Conservation (phyloP, 1,140 invertebrate species). For the Ruditapes philippinarum region DNA sequence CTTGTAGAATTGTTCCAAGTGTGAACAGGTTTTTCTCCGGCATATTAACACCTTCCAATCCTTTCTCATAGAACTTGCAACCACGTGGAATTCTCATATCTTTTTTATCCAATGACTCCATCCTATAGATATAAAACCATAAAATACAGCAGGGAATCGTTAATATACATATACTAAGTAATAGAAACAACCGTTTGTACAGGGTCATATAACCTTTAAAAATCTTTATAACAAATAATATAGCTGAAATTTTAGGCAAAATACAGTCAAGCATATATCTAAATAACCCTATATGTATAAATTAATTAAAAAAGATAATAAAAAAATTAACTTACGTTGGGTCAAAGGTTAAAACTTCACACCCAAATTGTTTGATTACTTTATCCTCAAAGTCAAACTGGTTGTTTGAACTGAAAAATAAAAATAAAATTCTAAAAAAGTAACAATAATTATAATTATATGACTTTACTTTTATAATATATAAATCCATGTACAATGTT, state of each 20-base stretch:
- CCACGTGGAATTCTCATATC: background rate
- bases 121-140: background rate
- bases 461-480: no score
- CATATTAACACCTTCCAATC: background rate
- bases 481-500: no score
- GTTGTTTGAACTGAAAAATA: background rate
- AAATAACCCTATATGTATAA: no score
- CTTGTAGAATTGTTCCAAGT: background rate
- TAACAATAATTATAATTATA: no score
- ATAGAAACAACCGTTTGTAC: no score
- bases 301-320: no score
- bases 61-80: background rate
- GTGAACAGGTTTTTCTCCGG: background rate
- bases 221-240: no score
- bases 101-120: background rate
- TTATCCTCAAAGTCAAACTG: background rate
- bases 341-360: constrained; percentile 1
- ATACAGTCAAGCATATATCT: no score
- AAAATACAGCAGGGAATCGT: no score
- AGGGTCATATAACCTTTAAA: no score
- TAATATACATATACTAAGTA: background rate
- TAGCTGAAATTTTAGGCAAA: no score
- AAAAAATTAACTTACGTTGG: constrained; percentile 26
- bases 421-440: no score
- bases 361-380: background rate